phyloP scores from a whole-genome alignment of 2,888 invertebrate genomes.

The Crematogaster levior region DNA sequence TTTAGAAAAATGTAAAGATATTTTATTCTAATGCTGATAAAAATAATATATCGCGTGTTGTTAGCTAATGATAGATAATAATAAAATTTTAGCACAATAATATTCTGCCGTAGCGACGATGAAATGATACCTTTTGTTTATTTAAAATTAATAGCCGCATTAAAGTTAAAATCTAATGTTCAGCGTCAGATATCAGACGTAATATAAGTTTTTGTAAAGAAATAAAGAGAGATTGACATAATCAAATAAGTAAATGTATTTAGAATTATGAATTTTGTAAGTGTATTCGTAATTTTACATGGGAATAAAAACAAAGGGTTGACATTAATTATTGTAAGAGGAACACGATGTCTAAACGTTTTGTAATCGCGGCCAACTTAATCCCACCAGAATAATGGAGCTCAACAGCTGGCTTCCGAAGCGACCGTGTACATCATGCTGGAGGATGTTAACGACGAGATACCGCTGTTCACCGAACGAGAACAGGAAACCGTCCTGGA shows the following conservation, averaged over 20 bases:
- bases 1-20: background rate
- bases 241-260: background rate
- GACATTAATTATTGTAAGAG: background rate
- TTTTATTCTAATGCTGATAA: background rate
- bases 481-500: constrained; percentile 98
- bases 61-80: background rate
- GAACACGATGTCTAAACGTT: background rate
- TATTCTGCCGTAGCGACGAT: background rate
- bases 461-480: constrained; percentile 97
- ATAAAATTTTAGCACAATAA: background rate
- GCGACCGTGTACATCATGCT: constrained; percentile 97
- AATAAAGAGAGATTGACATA: background rate
- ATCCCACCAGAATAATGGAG: constrained; percentile 93
- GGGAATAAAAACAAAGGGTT: background rate
- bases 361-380: constrained; percentile 28
- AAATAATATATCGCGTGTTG: background rate
- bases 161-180: background rate
- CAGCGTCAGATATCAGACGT: background rate
- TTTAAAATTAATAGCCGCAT: background rate
- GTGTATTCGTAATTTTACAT: background rate
- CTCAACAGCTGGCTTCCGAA: constrained; percentile 97
- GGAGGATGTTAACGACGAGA: constrained; percentile 98
- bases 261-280: background rate
- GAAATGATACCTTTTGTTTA: background rate
- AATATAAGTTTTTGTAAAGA: background rate